These are phyloP conservation scores for Fregetta grallaria DNA, from an alignment of 2,113 vertebrate genomes.

Conservation along the genomic window DNA sequence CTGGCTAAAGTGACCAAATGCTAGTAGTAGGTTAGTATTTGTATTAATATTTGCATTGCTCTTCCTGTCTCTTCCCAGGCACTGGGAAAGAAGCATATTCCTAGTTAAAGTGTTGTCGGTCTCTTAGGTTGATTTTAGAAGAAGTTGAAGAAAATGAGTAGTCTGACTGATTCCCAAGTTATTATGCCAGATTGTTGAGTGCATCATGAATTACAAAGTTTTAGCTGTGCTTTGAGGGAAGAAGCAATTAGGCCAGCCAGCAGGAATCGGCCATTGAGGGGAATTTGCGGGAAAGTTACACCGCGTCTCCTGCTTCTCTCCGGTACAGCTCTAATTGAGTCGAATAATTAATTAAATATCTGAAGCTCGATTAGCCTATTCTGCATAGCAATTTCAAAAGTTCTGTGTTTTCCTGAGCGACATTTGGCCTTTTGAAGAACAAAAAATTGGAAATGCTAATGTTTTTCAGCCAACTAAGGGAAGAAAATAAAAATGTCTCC, in stretches of 20 bases:
- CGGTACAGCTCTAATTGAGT: slow-evolving; percentile 56
- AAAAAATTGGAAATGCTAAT: slow-evolving; percentile 84
- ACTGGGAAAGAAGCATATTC: neutral
- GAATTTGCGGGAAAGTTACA: neutral
- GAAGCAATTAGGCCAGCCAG: neutral
- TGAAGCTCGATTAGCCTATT: slow-evolving; percentile 57
- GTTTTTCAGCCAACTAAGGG: slow-evolving; percentile 76
- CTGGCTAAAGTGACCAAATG: neutral
- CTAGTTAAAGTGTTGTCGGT: neutral
- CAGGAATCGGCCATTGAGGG: slow-evolving; percentile 19
- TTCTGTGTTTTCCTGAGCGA: slow-evolving; percentile 67
- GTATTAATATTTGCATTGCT: neutral
- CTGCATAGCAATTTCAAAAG: slow-evolving; percentile 62
- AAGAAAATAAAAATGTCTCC: slow-evolving; percentile 83
- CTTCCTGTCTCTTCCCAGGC: neutral
- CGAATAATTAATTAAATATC: slow-evolving; percentile 57
- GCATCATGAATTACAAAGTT: slow-evolving; percentile 11
- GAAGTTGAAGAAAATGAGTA: neutral
- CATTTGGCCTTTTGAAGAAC: slow-evolving; percentile 82
- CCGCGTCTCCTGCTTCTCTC: neutral
- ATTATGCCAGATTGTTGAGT: neutral
- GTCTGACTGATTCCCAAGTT: neutral
- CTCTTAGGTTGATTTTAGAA: neutral
- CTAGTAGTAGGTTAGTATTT: neutral
- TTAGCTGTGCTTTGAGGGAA: neutral